Evolutionary conservation across 2,797 vertebrate genomes (phyloP).

Genomic region (Lithobates sylvaticus): DNA sequence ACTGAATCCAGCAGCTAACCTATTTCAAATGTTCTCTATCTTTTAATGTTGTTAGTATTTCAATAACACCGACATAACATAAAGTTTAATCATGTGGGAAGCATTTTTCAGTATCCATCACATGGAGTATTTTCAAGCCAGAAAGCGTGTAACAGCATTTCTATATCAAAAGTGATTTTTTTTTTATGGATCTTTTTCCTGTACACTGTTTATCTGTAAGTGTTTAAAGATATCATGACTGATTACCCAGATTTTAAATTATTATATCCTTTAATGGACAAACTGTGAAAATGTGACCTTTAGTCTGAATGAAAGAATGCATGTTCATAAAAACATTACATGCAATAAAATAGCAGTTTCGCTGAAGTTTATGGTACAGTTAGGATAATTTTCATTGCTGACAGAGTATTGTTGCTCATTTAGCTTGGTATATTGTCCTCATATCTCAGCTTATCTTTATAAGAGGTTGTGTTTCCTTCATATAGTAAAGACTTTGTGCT

Average conservation of each 20-base stretch:
- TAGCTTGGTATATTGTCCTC: background rate
- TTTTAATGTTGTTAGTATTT: too few species aligned
- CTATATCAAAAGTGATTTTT: too few species aligned
- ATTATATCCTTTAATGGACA: background rate
- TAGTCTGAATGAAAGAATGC: background rate
- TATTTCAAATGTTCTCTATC: too few species aligned
- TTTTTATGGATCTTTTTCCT: background rate
- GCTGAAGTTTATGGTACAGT: conserved; percentile 5
- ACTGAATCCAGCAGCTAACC: too few species aligned
- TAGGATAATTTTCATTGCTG: background rate
- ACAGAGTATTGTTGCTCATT: background rate
- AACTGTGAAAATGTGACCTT: background rate
- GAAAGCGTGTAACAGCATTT: too few species aligned
- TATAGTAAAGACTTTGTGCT: background rate
- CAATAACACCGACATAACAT: too few species aligned
- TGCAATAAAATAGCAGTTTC: background rate
- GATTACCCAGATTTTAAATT: background rate
- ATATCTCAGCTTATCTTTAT: background rate
- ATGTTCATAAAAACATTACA: background rate
- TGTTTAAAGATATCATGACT: background rate
- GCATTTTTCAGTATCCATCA: too few species aligned
- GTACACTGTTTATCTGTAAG: background rate
- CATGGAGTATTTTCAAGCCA: too few species aligned
- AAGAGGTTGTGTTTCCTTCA: background rate
- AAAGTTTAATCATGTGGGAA: too few species aligned